phyloP scores from a whole-genome alignment of 2,888 invertebrate genomes.

The Caenorhabditis becei region DNA sequence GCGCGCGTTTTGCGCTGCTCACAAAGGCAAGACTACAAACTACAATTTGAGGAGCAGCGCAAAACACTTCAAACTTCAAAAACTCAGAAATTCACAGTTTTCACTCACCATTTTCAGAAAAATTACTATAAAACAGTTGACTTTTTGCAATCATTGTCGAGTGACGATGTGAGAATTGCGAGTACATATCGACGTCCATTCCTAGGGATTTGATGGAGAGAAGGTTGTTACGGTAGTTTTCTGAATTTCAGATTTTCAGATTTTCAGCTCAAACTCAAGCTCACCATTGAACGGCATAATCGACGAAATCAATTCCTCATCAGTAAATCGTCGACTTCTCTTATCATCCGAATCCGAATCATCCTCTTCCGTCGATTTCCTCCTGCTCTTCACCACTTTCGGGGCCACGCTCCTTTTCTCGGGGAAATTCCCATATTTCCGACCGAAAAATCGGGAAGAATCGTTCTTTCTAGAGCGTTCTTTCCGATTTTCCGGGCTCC shows the following conservation, averaged over 20 bases:
- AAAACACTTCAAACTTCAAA: background rate
- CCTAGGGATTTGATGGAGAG: background rate
- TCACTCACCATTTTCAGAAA: slow-evolving; percentile 18
- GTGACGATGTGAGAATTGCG: slow-evolving; percentile 12
- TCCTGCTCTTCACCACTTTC: background rate
- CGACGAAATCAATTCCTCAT: slow-evolving; percentile 29
- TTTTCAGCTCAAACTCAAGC: background rate
- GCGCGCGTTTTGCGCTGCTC: too few species aligned
- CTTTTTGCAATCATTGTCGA: background rate
- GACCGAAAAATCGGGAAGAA: too few species aligned
- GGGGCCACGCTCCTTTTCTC: too few species aligned
- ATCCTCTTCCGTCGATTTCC: background rate
- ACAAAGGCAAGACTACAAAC: too few species aligned
- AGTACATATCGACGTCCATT: background rate
- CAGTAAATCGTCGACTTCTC: slow-evolving; percentile 7
- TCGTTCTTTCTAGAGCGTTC: too few species aligned
- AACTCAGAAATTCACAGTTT: background rate
- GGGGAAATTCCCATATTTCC: too few species aligned
- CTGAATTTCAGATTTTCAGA: background rate
- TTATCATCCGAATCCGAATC: background rate
- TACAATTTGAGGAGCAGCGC: too few species aligned
- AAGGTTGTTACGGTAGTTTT: background rate
- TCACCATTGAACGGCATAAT: slow-evolving; percentile 21
- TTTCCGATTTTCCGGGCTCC: too few species aligned
- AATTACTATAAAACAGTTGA: background rate